A percentile compares a stretch with the other conserved stretches of the same genome.
phyloP scores from a whole-genome alignment of 2,113 vertebrate genomes.

The Salvelinus sp. region DNA sequence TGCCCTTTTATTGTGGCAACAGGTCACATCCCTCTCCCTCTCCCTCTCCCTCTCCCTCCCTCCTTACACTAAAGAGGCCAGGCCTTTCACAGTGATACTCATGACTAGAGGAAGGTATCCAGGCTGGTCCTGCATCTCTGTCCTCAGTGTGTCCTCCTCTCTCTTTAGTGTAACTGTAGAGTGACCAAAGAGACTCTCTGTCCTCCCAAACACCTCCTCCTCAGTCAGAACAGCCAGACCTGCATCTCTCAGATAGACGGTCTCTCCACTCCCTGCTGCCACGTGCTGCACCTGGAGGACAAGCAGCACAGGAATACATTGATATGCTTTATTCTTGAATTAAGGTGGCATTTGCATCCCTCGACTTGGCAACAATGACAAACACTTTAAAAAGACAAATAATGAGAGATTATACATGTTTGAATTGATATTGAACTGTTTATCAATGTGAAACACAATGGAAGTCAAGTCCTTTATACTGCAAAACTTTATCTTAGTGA shows the following conservation, averaged over 20 bases:
- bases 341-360: no score
- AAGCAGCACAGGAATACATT: not conserved
- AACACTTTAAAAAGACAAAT: no score
- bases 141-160: conserved; percentile 49
- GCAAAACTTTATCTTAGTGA: no score
- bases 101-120: conserved; percentile 74
- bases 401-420: no score
- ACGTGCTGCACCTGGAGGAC: conserved; percentile 73
- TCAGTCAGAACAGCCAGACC: conserved; percentile 62
- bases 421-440: no score
- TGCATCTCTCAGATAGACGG: conserved; percentile 54
- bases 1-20: no score
- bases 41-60: no score
- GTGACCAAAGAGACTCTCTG: conserved; percentile 73
- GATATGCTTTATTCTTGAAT: no score
- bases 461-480: no score
- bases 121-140: conserved; percentile 54
- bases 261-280: conserved; percentile 56
- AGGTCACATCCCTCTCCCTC: no score
- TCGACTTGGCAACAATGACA: no score
- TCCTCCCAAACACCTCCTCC: conserved; percentile 62
- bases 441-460: no score
- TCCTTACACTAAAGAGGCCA: conserved; percentile 65
- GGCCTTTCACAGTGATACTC: conserved; percentile 77
- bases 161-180: conserved; percentile 71